Base-by-base conservation (phyloP, 2,888 invertebrate genomes). In the Tinea trinotella region DNA sequence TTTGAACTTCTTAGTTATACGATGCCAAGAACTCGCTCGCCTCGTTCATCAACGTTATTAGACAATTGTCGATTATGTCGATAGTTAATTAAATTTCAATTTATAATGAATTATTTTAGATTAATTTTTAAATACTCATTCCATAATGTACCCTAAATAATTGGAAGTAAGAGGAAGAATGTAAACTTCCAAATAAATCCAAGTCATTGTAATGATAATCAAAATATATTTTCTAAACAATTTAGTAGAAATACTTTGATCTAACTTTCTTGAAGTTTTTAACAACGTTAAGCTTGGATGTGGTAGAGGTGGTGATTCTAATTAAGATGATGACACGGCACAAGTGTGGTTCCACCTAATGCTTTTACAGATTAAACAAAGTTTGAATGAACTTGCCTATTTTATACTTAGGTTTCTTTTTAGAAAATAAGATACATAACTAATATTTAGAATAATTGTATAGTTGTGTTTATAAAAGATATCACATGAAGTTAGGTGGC, bases 1-100 rank as follows among this genome's bases (percentile, higher is more conserved):
- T 52, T 52, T 3, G 35, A 13, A 52, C 52, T 30, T 34, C 52
- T 22, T 20, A 48, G 48, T 18, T 19, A 48, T 48, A 12, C 48
- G 18, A 48, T 40, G 3, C 40, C 40, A 40, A 40, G 19, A 15
- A 46, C 7, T 30, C 19, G 19, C 19, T 17, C 19, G 19, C n/a
- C 30, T 30, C 30, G 7, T 30, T 46, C 12, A 17, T 46, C 15
- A 46, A 46, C 3, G 46, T 46, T 19, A 18, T 46, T 15, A 17
- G 19, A 19, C 46, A 46, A 46, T 44, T 3, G 4, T 3, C 36
- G 36, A 13, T 40, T 46, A 46, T 46, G 7, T 30, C 7, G 9
- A 7, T 7, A 30, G 30, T 30, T 30, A 30, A 30, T 30, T 30
- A 30, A 7, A 30, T 30, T 30, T 10, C 30, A 10, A 30, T 30